A percentile compares a stretch with the other conserved stretches of the same genome.
phyloP scores from a whole-genome alignment of 2,113 vertebrate genomes.

The Phalacrocorax carbo region DNA sequence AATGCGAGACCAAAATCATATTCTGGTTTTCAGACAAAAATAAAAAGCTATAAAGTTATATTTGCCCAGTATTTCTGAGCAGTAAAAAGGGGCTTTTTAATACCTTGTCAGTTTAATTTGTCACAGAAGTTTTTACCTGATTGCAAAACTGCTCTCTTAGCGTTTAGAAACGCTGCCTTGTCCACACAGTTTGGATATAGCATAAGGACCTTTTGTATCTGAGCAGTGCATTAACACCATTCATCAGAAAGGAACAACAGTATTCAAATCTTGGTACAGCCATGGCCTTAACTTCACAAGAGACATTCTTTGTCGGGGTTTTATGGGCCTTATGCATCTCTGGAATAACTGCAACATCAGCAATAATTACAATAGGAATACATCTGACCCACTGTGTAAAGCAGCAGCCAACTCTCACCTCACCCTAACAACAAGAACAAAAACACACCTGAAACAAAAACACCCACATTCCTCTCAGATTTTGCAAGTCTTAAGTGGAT shows the following conservation, averaged over 20 bases:
- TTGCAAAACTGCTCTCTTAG: slow-evolving; percentile 52
- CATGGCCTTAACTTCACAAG: slow-evolving; percentile 3
- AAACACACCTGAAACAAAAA: slow-evolving; percentile 7
- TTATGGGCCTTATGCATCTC: background rate
- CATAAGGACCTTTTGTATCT: background rate
- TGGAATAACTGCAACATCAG: background rate
- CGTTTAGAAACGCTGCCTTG: background rate
- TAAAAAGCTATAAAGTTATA: slow-evolving; percentile 63
- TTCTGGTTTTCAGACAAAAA: slow-evolving; percentile 79
- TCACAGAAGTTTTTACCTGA: slow-evolving; percentile 59
- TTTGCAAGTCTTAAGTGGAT: slow-evolving; percentile 50
- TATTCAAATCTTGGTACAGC: background rate
- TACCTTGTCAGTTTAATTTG: slow-evolving; percentile 72
- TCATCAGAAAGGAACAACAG: background rate
- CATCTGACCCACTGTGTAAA: slow-evolving; percentile 1
- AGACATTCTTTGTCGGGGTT: slow-evolving; percentile 53
- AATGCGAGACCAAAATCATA: slow-evolving; percentile 83
- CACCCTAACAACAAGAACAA: background rate
- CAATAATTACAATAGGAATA: background rate
- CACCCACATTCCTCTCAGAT: slow-evolving; percentile 35
- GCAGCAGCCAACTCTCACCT: slow-evolving; percentile 53
- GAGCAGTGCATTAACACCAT: background rate
- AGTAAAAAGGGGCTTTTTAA: slow-evolving; percentile 65
- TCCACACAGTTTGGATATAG: background rate
- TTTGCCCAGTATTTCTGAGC: slow-evolving; percentile 67